Evolutionary conservation across 2,113 vertebrate species (phyloP).

Genomic region (Cromileptes altivelis): DNA sequence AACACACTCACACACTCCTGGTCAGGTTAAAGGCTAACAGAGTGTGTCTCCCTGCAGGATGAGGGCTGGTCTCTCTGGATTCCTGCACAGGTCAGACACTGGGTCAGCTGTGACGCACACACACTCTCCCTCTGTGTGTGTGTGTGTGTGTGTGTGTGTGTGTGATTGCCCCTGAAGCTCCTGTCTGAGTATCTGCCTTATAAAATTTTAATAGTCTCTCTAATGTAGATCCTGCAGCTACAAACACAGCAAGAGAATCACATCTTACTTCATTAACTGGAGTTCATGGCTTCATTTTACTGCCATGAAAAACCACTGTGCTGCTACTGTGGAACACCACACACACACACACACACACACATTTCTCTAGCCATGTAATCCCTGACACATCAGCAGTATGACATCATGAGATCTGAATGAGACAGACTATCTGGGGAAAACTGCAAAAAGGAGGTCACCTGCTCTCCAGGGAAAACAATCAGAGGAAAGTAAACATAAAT

Average conservation of each 20-base stretch:
- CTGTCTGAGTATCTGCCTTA: conserved; percentile 59
- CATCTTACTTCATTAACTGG: conserved; percentile 42
- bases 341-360: conserved; percentile 25
- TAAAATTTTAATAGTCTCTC: conserved; percentile 60
- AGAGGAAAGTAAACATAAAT: neutral
- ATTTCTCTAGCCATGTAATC: neutral
- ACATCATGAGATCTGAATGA: neutral
- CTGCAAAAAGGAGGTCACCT: neutral
- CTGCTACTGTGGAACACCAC: conserved; percentile 43
- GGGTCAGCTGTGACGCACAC: conserved; percentile 56
- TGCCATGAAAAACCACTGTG: conserved; percentile 22
- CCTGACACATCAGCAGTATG: neutral
- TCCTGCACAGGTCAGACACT: conserved; percentile 64
- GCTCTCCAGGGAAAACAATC: conserved; percentile 1
- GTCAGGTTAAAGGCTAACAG: conserved; percentile 41
- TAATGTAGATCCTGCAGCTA: conserved; percentile 53
- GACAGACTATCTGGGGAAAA: neutral
- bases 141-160: conserved; percentile 33
- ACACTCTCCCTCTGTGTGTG: neutral
- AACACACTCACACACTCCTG: conserved; percentile 15
- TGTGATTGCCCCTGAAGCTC: conserved; percentile 47
- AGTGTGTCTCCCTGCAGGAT: conserved; percentile 54
- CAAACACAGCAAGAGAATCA: conserved; percentile 52
- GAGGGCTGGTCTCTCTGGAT: conserved; percentile 62
- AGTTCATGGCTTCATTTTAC: conserved; percentile 33